A percentile compares a stretch with the other conserved stretches of the same genome.
phyloP scores from a whole-genome alignment of 2,888 invertebrate genomes.

The Anarsia innoxiella region DNA sequence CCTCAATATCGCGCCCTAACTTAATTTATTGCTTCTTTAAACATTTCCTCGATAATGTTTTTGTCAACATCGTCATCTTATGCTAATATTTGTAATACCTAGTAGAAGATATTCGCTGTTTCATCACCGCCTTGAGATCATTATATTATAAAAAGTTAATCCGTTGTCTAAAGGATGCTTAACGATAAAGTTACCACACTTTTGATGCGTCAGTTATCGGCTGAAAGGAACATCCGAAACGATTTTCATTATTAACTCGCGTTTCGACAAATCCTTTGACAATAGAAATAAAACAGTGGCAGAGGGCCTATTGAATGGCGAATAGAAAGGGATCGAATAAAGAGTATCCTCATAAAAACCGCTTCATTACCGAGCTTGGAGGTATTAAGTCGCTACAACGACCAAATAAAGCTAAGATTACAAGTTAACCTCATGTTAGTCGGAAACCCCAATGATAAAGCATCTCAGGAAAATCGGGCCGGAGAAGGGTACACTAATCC shows the following conservation, averaged over 20 bases:
- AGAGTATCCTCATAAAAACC: constrained; percentile 55
- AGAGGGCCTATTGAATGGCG: constrained; percentile 22
- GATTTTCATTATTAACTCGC: constrained; percentile 14
- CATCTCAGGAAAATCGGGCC: constrained; percentile 70
- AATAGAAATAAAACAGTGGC: constrained; percentile 29
- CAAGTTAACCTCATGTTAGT: constrained; percentile 75
- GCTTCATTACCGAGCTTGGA: constrained; percentile 60
- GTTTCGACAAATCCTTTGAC: constrained; percentile 23
- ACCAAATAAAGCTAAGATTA: constrained; percentile 74
- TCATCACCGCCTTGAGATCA: too few species aligned
- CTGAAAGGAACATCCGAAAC: background rate
- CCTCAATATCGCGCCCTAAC: constrained; percentile 16
- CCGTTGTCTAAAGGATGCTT: too few species aligned
- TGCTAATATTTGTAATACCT: too few species aligned
- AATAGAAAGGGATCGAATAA: constrained; percentile 41
- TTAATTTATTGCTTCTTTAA: constrained; percentile 7
- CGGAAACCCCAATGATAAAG: constrained; percentile 73
- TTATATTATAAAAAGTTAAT: too few species aligned
- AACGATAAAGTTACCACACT: too few species aligned
- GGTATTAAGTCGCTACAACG: constrained; percentile 65
- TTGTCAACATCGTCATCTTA: too few species aligned
- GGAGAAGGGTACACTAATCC: constrained; percentile 71
- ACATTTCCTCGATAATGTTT: too few species aligned
- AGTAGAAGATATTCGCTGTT: too few species aligned
- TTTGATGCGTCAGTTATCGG: background rate